Evolutionary conservation across 2,888 invertebrate species (phyloP).

Genomic region (Icerya purchasi): DNA sequence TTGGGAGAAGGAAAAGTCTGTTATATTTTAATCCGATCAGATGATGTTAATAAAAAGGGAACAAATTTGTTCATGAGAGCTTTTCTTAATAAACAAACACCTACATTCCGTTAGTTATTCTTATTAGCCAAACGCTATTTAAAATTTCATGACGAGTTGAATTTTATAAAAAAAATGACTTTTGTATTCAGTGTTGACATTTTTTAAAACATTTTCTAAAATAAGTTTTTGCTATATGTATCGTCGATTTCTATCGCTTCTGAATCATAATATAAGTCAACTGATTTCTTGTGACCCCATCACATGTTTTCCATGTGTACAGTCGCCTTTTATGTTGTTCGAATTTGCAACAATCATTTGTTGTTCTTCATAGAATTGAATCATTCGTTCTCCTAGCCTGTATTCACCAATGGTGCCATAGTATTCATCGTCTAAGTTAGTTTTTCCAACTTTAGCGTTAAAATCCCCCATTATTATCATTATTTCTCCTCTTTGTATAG

Average conservation of each 20-base stretch:
- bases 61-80: too few relatives aligned
- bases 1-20: too few relatives aligned
- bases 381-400: not conserved
- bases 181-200: too few relatives aligned
- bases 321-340: not conserved
- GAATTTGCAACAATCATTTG: not conserved
- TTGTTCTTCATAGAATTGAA: not conserved
- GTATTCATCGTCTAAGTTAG: not conserved
- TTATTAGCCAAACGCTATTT: too few relatives aligned
- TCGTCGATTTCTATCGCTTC: not conserved
- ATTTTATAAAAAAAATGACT: too few relatives aligned
- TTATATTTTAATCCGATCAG: too few relatives aligned
- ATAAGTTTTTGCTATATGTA: not conserved
- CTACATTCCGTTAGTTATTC: too few relatives aligned
- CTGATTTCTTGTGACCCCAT: not conserved
- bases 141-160: too few relatives aligned
- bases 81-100: too few relatives aligned
- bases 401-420: not conserved
- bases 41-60: too few relatives aligned
- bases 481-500: not conserved
- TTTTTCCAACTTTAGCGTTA: not conserved
- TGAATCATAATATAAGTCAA: not conserved
- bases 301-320: not conserved
- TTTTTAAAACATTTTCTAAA: too few relatives aligned
- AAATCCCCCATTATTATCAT: not conserved